Base-by-base conservation (phyloP, 2,888 invertebrate genomes). In the Parthenolecanium corni region DNA sequence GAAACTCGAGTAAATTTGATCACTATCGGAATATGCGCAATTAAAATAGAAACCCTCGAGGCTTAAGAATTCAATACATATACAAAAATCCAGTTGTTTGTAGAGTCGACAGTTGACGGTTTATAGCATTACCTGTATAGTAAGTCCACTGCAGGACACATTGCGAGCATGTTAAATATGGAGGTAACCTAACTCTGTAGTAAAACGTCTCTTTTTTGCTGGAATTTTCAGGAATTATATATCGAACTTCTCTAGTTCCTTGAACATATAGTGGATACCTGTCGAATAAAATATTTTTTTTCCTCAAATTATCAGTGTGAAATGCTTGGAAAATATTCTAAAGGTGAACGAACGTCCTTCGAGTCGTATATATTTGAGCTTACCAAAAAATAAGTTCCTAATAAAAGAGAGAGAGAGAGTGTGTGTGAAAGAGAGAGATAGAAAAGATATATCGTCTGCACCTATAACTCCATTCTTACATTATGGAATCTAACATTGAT, bases 121-220 rank as follows among this genome's bases (percentile, higher is more conserved):
- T n/a, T 24, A 18, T 51, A 9, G 51, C 25, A 51, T 51, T 70
- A 80, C 88, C 87, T 64, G 92, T 90, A 68, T 84, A 86, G 73
- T 92, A 93, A 64, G 84, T 89, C 93, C 93, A 93, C 72, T 92
- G 91, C n/a, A 93, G 72, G 3, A 93, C 88, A 71, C 93, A 93
- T 69, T 90, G 89, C 0, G 86, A 83, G 70, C 92, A 93, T 0
- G 89, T 89, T 2, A 93, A 73, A 70, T 85, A 89, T 0, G 87
- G 78, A 0, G 93, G 93, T 54, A 93, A 76, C 2, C 82, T 79
- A 0, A 91, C 87, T 66, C 82, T 79, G 72, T 89, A 89, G 63
- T 82, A 79, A 69, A 82, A 82, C 44, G 75, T 73, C 16, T 73
- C 77, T 65, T 76, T 75, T 74, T 86, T 86, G 54, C 81, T 82